Evolutionary conservation across 2,888 invertebrate species (phyloP), one percentile per base, ranked within the genome.

Genomic region (Deroplatys truncata): DNA sequence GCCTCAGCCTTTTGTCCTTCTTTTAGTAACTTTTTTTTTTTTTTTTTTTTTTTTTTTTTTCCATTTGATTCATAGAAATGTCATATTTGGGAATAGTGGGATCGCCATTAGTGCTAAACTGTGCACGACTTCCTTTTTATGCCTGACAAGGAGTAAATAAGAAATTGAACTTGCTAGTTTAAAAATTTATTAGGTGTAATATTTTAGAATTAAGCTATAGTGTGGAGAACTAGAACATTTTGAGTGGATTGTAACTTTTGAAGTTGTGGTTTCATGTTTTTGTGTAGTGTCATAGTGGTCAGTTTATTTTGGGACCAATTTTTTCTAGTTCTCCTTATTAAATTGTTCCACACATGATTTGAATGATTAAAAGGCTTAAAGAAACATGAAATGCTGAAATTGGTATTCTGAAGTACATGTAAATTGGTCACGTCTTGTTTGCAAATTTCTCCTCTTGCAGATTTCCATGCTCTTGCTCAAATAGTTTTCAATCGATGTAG

Each of bases 381-480:
- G 25, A 4, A 72, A 72, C 25, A 72, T 72, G 56, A 16, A 20
- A 16, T 72, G 7, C 56, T 72, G 56, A 72, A 72, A 72, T 72
- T 72, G 56, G 56, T 72, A 72, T 72, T 43, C 56, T 72, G 15
- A 72, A 72, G 20, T 72, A 72, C 20, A 72, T 72, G 56, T 72
- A 86, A 85, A 84, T 86, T 82, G 56, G 84, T 89, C 84, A 86
- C 85, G 20, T 86, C 85, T 72, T 89, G 56, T 89, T 90, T 91
- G 90, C 91, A 89, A 90, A 90, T 91, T 91, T 91, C 89, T 91
- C 94, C 94, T 94, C 95, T 96, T 96, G 94, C 96, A 96, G 96
- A 96, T 96, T 96, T 96, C 96, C 96, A 95, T 95, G 95, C 95
- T 94, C 96, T 96, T 95, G 96, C 96, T 95, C 95, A 95, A 95